Conservation (phyloP, 2,888 invertebrate species). For the Netelia virgata region DNA sequence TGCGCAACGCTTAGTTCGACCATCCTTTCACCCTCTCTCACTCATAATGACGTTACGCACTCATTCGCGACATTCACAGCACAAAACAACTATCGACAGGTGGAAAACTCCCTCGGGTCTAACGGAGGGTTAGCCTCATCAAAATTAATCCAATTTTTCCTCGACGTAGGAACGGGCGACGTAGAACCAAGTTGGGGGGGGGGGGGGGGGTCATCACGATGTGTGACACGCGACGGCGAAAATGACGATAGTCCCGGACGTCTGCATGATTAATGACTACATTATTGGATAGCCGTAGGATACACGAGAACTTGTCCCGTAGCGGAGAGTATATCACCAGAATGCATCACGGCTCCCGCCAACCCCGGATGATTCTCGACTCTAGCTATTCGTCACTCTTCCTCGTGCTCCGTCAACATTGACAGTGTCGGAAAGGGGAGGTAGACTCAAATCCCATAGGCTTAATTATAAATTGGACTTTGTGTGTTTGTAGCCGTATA, state of each 20-base stretch:
- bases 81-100: conserved; percentile 78
- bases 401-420: conserved; percentile 30
- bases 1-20: conserved; percentile 51
- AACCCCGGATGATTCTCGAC: conserved; percentile 22
- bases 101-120: conserved; percentile 65
- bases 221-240: background rate
- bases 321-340: conserved; percentile 26
- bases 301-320: conserved; percentile 41
- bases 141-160: conserved; percentile 73
- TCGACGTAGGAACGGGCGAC: background rate
- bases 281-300: conserved; percentile 61
- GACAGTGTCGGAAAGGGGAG: conserved; percentile 15
- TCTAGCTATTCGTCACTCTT: conserved; percentile 18
- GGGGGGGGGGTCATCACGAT: conserved; percentile 1
- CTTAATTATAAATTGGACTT: conserved; percentile 19
- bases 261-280: conserved; percentile 67
- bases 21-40: background rate
- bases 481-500: background rate
- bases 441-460: conserved; percentile 24
- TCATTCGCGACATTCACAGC: conserved; percentile 57
- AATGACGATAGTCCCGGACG: conserved; percentile 14
- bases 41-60: conserved; percentile 15
- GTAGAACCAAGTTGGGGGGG: background rate
- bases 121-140: conserved; percentile 50
- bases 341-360: conserved; percentile 26